These are phyloP conservation scores for Prionace glauca DNA, from an alignment of 2,797 vertebrate genomes.

Conservation along the genomic window DNA sequence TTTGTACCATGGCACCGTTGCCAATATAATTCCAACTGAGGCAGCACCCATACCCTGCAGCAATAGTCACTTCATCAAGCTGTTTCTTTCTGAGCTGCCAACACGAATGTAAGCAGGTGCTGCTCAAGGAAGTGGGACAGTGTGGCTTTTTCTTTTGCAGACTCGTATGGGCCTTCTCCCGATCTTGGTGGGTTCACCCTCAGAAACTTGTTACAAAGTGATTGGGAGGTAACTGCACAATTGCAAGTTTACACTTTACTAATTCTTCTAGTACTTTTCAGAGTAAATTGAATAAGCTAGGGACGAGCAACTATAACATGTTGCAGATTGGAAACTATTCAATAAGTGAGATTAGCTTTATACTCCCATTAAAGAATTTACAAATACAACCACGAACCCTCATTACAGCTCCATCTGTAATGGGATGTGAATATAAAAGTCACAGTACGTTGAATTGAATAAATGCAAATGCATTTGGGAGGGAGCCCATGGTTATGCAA, in stretches of 20 bases:
- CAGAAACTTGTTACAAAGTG: not conserved
- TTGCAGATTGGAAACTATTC: not conserved
- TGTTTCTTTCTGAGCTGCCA: not conserved
- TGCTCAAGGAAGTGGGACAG: not conserved
- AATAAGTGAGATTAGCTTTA: not conserved
- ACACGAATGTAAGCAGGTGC: not conserved
- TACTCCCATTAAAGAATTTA: not conserved
- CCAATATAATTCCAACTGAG: not conserved
- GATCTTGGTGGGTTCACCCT: not conserved
- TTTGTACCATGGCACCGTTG: not conserved
- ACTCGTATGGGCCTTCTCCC: not conserved
- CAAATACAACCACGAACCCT: not conserved
- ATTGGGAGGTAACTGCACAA: not conserved
- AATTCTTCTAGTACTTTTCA: not conserved
- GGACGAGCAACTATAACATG: not conserved
- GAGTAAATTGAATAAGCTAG: not conserved
- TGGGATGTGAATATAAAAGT: not conserved
- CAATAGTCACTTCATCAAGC: not conserved
- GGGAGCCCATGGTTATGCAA: slow-evolving; percentile 22
- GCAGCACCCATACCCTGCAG: not conserved
- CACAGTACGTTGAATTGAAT: slow-evolving; percentile 3
- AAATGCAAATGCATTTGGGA: not conserved
- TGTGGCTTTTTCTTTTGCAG: not conserved
- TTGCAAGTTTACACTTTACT: not conserved
- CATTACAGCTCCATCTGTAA: not conserved